Evolutionary conservation across 2,888 invertebrate species (phyloP), one percentile per base, ranked within the genome.

Genomic region (Ichneumon xanthorius): DNA sequence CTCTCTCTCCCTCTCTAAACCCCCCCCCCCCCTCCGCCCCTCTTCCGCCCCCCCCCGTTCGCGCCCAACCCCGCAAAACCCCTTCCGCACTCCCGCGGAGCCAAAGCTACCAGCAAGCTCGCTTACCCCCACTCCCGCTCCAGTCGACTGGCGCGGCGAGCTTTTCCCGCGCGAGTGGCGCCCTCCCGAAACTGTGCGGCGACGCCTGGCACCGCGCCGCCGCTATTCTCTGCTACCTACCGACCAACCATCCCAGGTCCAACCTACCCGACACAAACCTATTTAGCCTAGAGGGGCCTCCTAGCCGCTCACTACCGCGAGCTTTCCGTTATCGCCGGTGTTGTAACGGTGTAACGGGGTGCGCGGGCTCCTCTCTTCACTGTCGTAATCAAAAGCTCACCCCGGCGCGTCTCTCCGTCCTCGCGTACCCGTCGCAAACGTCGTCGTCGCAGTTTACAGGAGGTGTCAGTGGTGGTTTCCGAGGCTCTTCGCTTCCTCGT

Each of bases 131-230:
- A 80, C 84, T 73, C 48, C 40, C 2, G 9, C 53, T 7, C 30
- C 58, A 5, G 61, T 16, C 61, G 45, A 61, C 76, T 73, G 61
- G 68, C 68, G 79, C 86, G 86, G 45, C 80, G 87, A 86, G 86
- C 84, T 86, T 89, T 88, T 89, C 88, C 88, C 87, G 88, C 89
- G 89, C 80, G 85, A 72, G 88, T 89, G 88, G 89, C 89, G 89
- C 89, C 89, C 86, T 82, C 87, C 79, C 80, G 81, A 83, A 86
- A 88, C 84, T 80, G 82, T 77, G 77, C 87, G 89, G 89, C 85
- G 87, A 81, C 80, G 84, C 83, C 83, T 84, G 81, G 86, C 78
- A 88, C 79, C 80, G 84, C 79, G 77, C 88, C 87, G 84, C 87
- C 87, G 87, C 87, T 88, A 88, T 88, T 86, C 87, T 80, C 87